Evolutionary conservation across 2,888 invertebrate species (phyloP).

Genomic region (Megamerina dolium): DNA sequence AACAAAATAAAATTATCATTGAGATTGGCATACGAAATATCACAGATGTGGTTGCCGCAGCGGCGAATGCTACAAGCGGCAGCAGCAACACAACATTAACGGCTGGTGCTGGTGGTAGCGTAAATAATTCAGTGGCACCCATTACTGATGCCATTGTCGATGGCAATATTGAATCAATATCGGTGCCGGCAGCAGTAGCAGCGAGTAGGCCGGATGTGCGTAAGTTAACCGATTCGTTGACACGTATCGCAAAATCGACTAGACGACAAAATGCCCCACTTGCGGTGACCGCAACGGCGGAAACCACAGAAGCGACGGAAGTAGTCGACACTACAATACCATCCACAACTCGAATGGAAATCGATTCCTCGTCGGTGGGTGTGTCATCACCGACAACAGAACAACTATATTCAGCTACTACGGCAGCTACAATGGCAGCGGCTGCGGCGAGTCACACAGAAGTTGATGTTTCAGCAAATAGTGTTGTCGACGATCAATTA

Average conservation of each 20-base stretch:
- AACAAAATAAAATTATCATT: slow-evolving; percentile 42
- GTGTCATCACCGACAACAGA: slow-evolving; percentile 1
- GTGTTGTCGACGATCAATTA: no score
- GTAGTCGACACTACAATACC: neutral
- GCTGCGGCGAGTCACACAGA: neutral
- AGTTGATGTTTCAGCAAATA: slow-evolving; percentile 2
- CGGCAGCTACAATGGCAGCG: neutral
- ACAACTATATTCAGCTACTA: neutral
- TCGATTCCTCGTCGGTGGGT: neutral
- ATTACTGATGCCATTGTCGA: slow-evolving; percentile 35
- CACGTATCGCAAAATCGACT: slow-evolving; percentile 9
- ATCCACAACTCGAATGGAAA: neutral
- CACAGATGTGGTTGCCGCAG: slow-evolving; percentile 13
- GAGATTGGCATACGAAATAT: slow-evolving; percentile 41
- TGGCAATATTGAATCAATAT: slow-evolving; percentile 44
- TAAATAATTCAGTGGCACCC: slow-evolving; percentile 21
- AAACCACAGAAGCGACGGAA: slow-evolving; percentile 1
- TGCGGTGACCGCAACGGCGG: no score
- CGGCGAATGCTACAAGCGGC: slow-evolving; percentile 6
- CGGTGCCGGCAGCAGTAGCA: slow-evolving; percentile 34
- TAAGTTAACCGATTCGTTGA: neutral
- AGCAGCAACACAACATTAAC: no score
- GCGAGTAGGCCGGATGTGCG: neutral
- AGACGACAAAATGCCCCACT: no score
- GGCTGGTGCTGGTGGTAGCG: neutral